Base-by-base conservation (phyloP, 2,888 invertebrate species). In the Blomia tropicalis region DNA sequence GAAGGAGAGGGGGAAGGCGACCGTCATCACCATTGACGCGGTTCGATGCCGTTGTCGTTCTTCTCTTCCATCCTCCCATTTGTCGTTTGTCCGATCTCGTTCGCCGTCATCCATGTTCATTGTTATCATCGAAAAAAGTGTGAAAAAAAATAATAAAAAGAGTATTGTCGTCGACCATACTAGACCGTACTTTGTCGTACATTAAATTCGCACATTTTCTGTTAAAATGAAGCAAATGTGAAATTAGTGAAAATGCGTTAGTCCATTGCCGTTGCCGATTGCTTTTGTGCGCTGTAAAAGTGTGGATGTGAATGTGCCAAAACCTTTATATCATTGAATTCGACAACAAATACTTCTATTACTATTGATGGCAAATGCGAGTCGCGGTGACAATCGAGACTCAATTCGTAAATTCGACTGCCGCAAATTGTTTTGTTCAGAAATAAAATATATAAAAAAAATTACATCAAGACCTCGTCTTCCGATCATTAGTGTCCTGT, bases 151-250 rank as follows among this genome's bases (percentile, higher is more conserved):
- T n/a, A n/a, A n/a, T n/a, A n/a, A n/a, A n/a, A n/a, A n/a, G n/a
- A n/a, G n/a, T n/a, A n/a, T n/a, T n/a, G 22, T 47, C 51, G 7
- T 47, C 51, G n/a, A 27, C 11, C n/a, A 7, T 47, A 14, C 27
- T 27, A 47, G 51, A 47, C 51, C 22, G 51, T 14, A n/a, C 51
- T 47, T n/a, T 47, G 51, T 7, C 27, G 51, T 27, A 47, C 51
- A 47, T 47, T 47, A 47, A 47, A 47, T 7, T 47, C 51, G 51
- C 51, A 47, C 51, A 47, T 47, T 47, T 47, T 47, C 51, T 47
- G 51, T 47, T 7, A 47, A 47, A 47, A 47, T 11, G 7, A 11
- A 47, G 51, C n/a, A 47, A 47, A n/a, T 47, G 27, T 36, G 36
- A 36, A 11, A 17, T 36, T 7, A 36, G 17, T 7, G 36, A 36